Evolutionary conservation across 2,797 vertebrate species (phyloP).

Genomic region (Botia kubotai): DNA sequence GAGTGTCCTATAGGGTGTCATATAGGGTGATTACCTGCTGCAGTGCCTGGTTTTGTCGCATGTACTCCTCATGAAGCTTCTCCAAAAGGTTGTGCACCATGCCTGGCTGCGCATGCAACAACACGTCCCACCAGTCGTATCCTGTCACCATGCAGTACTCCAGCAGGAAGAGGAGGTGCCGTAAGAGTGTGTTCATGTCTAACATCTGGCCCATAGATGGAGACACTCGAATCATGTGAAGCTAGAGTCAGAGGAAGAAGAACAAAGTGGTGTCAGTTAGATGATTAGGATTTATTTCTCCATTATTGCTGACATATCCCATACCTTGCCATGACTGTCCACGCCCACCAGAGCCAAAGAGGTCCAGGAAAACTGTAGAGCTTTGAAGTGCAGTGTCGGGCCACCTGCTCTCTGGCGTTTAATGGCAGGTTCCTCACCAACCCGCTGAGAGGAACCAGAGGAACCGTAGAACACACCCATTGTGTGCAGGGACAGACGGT

Average conservation of each 20-base stretch:
- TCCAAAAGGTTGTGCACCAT: constrained; percentile 98
- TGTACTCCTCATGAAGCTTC: constrained; percentile 95
- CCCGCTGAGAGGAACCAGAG: constrained; percentile 78
- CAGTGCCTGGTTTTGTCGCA: constrained; percentile 92
- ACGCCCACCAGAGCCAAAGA: constrained; percentile 91
- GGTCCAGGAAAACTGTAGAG: constrained; percentile 96
- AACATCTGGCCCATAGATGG: constrained; percentile 96
- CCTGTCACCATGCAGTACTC: constrained; percentile 99
- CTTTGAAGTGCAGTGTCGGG: constrained; percentile 89
- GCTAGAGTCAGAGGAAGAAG: constrained; percentile 69
- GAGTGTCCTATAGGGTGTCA: background rate
- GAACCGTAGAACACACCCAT: constrained; percentile 89
- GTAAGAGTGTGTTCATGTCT: constrained; percentile 92
- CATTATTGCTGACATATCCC: background rate
- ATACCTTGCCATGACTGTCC: constrained; percentile 92
- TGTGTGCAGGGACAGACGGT: constrained; percentile 91
- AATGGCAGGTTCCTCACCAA: constrained; percentile 84
- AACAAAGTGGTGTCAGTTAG: no score
- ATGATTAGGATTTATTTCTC: background rate
- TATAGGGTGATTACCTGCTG: constrained; percentile 84
- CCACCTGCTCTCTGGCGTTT: constrained; percentile 85
- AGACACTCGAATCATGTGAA: constrained; percentile 94
- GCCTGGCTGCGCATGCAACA: constrained; percentile 91
- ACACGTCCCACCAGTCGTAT: constrained; percentile 98
- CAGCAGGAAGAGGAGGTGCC: constrained; percentile 92